These are phyloP conservation scores for Pholis gunnellus DNA, from an alignment of 2,113 vertebrate species.

Conservation along the genomic window DNA sequence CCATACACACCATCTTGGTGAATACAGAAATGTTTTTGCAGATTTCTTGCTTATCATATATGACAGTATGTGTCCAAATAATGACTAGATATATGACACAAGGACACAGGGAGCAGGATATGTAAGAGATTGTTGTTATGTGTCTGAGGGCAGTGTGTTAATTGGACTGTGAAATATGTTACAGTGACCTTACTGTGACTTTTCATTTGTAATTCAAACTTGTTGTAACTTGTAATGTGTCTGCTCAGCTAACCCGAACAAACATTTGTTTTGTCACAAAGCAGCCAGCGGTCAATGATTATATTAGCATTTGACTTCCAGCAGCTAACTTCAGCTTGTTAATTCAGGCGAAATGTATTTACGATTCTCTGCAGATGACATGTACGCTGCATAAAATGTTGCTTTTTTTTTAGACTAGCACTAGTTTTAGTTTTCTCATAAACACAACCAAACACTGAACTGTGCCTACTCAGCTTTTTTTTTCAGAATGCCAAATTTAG, in stretches of 20 bases:
- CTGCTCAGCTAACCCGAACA: constrained; percentile 42
- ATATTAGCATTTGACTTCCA: constrained; percentile 32
- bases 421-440: neutral
- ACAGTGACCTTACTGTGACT: constrained; percentile 17
- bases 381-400: neutral
- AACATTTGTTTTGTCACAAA: constrained; percentile 36
- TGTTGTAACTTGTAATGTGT: constrained; percentile 44
- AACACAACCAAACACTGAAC: neutral
- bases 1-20: neutral
- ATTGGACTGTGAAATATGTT: neutral
- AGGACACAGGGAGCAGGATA: neutral
- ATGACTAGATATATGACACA: neutral
- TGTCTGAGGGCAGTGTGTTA: neutral
- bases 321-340: neutral
- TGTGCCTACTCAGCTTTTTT: neutral
- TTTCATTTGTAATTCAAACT: constrained; percentile 39
- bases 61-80: constrained; percentile 22
- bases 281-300: constrained; percentile 19
- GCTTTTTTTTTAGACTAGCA: neutral
- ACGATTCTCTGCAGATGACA: constrained; percentile 8
- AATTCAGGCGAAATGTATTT: neutral
- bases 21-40: neutral
- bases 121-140: neutral
- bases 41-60: constrained; percentile 19
- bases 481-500: neutral